Evolutionary conservation across 64 coral and sea anemone species (phyloP), one percentile per base, ranked within the genome.

Genomic region (Pachyseris speciosa): DNA sequence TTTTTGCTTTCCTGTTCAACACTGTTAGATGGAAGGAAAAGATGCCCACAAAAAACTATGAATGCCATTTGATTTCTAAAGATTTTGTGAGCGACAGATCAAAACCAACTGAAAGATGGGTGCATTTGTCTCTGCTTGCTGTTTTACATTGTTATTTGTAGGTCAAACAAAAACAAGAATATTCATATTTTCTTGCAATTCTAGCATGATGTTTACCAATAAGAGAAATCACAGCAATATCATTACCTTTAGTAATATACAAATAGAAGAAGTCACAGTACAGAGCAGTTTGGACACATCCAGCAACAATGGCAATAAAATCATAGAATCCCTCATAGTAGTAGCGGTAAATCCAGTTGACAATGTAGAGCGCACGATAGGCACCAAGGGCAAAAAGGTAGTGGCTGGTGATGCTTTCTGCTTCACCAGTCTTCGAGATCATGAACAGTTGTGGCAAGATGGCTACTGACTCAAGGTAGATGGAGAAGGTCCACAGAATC

Each of bases 181-280:
- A n/a, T n/a, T n/a, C n/a, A n/a, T n/a, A n/a, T n/a, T n/a, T n/a
- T n/a, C n/a, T n/a, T n/a, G n/a, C n/a, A n/a, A n/a, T n/a, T n/a
- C n/a, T n/a, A n/a, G n/a, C n/a, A n/a, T n/a, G n/a, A n/a, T n/a
- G n/a, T n/a, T n/a, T n/a, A n/a, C n/a, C n/a, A n/a, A n/a, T n/a
- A n/a, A n/a, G n/a, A n/a, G n/a, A n/a, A n/a, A n/a, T n/a, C n/a
- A n/a, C n/a, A n/a, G 12, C 15, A 84, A 17, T 29, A 5, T 13
- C 31, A 57, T 92, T 93, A 99, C 97, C 97, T 99, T 99, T 99
- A 30, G 97, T 99, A 68, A 99, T 99, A 48, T 99, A 99, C 83
- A 99, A 93, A 83, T 99, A 99, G 81, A 99, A 99, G 80, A 99
- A 99, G 74, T 99, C 97, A 22, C 97, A 99, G 87, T 99, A 99